Conservation (phyloP, 2,888 invertebrate species). For the Drosophila birchii region DNA sequence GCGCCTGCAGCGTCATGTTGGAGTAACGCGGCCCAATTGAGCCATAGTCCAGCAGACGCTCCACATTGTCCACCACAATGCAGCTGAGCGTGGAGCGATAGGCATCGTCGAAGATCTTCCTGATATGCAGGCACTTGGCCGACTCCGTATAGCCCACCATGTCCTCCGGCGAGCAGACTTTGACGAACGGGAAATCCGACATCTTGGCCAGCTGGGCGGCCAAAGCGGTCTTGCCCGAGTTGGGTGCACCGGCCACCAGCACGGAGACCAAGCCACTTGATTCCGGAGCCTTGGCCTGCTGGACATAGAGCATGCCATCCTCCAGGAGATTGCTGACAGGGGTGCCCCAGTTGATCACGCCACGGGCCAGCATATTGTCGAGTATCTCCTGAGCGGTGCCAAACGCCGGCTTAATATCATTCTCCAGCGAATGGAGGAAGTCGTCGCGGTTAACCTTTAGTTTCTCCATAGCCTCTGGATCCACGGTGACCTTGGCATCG, state of each 20-base stretch:
- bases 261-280: conserved; percentile 94
- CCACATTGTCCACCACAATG: conserved; percentile 98
- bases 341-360: conserved; percentile 96
- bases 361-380: conserved; percentile 93
- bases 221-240: conserved; percentile 97
- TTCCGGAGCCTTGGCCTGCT: conserved; percentile 93
- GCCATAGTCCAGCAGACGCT: conserved; percentile 98
- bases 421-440: conserved; percentile 95
- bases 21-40: conserved; percentile 99
- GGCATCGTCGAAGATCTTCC: conserved; percentile 99
- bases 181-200: conserved; percentile 99
- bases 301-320: conserved; percentile 95
- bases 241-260: conserved; percentile 96
- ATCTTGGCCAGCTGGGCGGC: conserved; percentile 98
- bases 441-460: conserved; percentile 92
- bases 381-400: conserved; percentile 96
- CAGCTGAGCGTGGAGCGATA: conserved; percentile 98
- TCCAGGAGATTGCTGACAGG: conserved; percentile 95
- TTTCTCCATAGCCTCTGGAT: conserved; percentile 97
- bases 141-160: conserved; percentile 98
- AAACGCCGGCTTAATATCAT: conserved; percentile 98
- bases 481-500: conserved; percentile 94
- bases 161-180: conserved; percentile 97
- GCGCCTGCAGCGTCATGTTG: conserved; percentile 97
- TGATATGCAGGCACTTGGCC: conserved; percentile 96